Percentiles rank a stretch among this genome's conserved stretches.
Evolutionary conservation across 1,140 invertebrate genomes (phyloP).

Genomic region (Helicoverpa zea): DNA sequence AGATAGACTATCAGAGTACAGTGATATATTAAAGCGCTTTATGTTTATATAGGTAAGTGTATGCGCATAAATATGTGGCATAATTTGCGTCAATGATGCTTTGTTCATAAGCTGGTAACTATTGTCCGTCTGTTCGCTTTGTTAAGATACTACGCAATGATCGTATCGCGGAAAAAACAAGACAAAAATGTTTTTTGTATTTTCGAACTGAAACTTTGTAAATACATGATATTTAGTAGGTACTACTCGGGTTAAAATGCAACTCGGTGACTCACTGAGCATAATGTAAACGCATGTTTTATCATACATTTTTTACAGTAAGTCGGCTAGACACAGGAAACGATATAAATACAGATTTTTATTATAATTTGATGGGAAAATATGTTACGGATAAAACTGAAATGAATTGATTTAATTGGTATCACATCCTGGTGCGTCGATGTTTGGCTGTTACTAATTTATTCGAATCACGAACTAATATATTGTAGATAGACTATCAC

Average conservation of each 20-base stretch:
- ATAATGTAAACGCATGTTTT: slow-evolving; percentile 16
- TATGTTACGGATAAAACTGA: slow-evolving; percentile 1
- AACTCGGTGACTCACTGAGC: slow-evolving; percentile 18
- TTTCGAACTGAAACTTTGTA: background rate
- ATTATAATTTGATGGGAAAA: slow-evolving; percentile 4
- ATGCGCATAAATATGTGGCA: slow-evolving; percentile 24
- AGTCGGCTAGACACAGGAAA: slow-evolving; percentile 1
- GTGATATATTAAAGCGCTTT: slow-evolving; percentile 13
- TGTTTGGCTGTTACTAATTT: background rate
- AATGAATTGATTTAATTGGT: slow-evolving; percentile 22
- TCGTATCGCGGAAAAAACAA: background rate
- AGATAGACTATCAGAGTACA: background rate
- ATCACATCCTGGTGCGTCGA: slow-evolving; percentile 19
- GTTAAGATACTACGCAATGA: slow-evolving; percentile 26
- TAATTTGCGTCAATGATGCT: slow-evolving; percentile 47
- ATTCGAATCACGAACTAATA: background rate
- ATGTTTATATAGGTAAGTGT: slow-evolving; percentile 1
- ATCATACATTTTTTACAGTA: slow-evolving; percentile 14
- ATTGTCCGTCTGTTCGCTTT: slow-evolving; percentile 29
- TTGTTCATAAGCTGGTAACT: slow-evolving; percentile 32
- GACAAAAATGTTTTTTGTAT: slow-evolving; percentile 4
- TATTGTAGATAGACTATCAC: too few species aligned
- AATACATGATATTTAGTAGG: slow-evolving; percentile 1
- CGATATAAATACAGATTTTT: background rate
- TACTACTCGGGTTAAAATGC: slow-evolving; percentile 21